phyloP scores from a whole-genome alignment of 1,140 invertebrate genomes.

The Paralvinella palmiformis region DNA sequence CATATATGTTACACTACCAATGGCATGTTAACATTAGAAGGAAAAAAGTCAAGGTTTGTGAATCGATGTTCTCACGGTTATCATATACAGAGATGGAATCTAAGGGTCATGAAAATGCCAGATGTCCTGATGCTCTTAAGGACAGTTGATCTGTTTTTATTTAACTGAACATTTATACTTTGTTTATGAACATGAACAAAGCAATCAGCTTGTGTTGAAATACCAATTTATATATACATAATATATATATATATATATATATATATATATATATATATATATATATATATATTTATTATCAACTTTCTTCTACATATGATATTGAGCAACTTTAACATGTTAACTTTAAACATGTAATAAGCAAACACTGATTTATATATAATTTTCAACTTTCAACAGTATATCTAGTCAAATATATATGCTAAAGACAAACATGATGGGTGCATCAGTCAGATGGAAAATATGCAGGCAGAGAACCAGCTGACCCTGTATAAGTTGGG shows the following conservation, averaged over 20 bases:
- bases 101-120: no score
- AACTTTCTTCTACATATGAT: not conserved
- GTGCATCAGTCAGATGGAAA: not conserved
- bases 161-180: no score
- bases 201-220: not conserved
- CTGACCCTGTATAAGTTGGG: no score
- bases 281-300: not conserved
- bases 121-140: no score
- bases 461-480: not conserved
- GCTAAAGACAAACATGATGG: not conserved
- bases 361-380: not conserved
- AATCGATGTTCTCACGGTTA: not conserved
- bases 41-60: slow-evolving; percentile 2
- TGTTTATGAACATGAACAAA: not conserved
- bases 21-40: not conserved
- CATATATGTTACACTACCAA: not conserved
- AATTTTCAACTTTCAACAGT: not conserved
- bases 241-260: no score
- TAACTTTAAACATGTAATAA: not conserved
- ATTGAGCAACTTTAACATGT: not conserved
- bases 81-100: no score
- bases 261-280: no score
- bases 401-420: not conserved
- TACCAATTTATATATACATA: no score
- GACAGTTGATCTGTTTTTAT: not conserved